Base-by-base conservation (phyloP, 2,888 invertebrate species). In the Synergus umbraculus region DNA sequence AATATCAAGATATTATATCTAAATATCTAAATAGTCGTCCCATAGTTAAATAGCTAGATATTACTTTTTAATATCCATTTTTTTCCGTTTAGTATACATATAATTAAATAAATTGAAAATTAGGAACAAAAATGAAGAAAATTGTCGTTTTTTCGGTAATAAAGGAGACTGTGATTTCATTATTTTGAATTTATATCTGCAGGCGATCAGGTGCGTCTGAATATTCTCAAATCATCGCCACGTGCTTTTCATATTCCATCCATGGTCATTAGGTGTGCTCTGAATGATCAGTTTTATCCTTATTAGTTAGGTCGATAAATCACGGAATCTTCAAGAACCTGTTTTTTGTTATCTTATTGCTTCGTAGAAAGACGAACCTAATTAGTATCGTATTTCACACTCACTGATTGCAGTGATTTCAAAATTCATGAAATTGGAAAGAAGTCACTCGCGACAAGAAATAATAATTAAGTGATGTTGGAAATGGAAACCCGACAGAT, bases 281-380 rank as follows among this genome's bases (percentile, higher is more conserved):
- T 18, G 43, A 66, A 43, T 43, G 43, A 43, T 43, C 43, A 8
- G 15, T 66, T 66, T 66, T 66, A 65, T 65, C 65, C 65, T 41
- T 65, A 41, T 65, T 65, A 37, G n/a, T 41, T 43, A n/a, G 9
- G 43, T 66, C 66, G 43, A 66, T 66, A 66, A 66, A 66, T 43
- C 43, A 37, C 66, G 18, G 18, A 66, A 44, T 43, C 10, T 15
- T 43, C 15, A 0, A 18, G 43, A 43, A 18, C 9, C n/a, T n/a
- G 41, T 43, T 66, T 43, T 65, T 65, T 43, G n/a, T 65, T 65
- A 65, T 41, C 41, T 65, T 18, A 66, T 43, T 44, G 18, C 43
- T 66, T 66, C 66, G 43, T 18, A 66, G 66, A 66, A 66, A 66
- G 66, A 66, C 65, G 65, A 2, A 65, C 43, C n/a, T 65, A 65